Evolutionary conservation across 2,113 vertebrate species (phyloP).

Genomic region (Triplophysa dalaica): DNA sequence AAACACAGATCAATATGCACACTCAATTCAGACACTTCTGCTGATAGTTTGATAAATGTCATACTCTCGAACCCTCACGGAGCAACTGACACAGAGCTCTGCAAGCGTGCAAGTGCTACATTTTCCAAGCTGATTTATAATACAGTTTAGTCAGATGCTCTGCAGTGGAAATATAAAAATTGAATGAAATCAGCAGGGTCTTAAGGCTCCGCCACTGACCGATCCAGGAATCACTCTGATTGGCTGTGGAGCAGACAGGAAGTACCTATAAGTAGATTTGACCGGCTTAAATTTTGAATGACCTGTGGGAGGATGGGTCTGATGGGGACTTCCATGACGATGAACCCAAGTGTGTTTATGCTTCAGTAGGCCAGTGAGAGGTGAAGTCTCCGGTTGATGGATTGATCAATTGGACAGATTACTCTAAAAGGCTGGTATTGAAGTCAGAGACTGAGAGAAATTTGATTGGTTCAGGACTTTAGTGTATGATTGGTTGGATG

Average conservation of each 20-base stretch:
- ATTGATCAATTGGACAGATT: constrained; percentile 31
- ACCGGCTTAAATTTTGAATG: constrained; percentile 6
- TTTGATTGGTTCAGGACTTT: constrained; percentile 16
- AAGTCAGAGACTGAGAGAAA: neutral
- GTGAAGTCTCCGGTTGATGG: constrained; percentile 14
- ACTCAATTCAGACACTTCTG: constrained; percentile 33
- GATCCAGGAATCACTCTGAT: constrained; percentile 1
- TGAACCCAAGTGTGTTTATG: constrained; percentile 1
- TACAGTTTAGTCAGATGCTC: neutral
- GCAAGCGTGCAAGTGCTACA: neutral
- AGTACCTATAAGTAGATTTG: constrained; percentile 3
- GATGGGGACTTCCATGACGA: constrained; percentile 26
- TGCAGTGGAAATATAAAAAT: neutral
- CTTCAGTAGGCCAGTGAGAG: constrained; percentile 8
- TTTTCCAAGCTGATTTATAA: neutral
- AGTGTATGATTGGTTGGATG: constrained; percentile 6
- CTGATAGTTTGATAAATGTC: constrained; percentile 35
- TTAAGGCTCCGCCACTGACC: constrained; percentile 2
- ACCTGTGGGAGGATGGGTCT: constrained; percentile 10
- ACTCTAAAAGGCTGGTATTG: neutral
- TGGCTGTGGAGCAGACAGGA: constrained; percentile 1
- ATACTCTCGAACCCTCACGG: neutral
- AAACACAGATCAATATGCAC: constrained; percentile 26
- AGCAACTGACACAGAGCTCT: constrained; percentile 8
- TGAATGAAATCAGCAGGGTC: neutral